These are phyloP conservation scores for Sialia sialis DNA, from an alignment of 2,113 vertebrate species.

Conservation along the genomic window DNA sequence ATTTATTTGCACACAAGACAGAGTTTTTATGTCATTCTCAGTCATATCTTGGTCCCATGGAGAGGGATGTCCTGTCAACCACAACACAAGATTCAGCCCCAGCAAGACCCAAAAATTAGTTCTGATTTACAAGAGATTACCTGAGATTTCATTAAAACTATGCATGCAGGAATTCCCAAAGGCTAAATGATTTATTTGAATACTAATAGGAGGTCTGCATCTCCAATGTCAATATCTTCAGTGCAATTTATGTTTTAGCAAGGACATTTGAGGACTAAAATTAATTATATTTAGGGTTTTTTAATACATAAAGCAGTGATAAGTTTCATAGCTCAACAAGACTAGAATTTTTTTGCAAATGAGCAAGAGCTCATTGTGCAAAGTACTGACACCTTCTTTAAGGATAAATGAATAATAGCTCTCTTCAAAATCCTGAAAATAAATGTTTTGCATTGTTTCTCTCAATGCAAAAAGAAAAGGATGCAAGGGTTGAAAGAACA, in stretches of 20 bases:
- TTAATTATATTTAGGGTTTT: not conserved
- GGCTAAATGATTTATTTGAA: not conserved
- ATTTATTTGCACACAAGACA: not conserved
- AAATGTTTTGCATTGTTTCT: slow-evolving; percentile 32
- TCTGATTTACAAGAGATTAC: not conserved
- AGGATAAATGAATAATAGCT: not conserved
- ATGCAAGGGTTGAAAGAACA: slow-evolving; percentile 2
- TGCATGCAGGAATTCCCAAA: not conserved
- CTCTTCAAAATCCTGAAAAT: slow-evolving; percentile 5
- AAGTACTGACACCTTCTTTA: not conserved
- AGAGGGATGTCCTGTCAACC: not conserved
- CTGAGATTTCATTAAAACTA: not conserved
- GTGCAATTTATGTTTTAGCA: not conserved
- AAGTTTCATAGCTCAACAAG: not conserved
- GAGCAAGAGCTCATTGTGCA: not conserved
- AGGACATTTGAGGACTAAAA: not conserved
- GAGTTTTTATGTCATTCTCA: not conserved
- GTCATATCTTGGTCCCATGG: not conserved
- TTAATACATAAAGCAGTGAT: not conserved
- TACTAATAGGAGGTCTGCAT: rapidly evolving
- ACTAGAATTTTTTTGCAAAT: not conserved
- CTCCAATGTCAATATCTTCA: not conserved
- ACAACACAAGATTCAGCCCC: not conserved
- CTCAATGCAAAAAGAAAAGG: not conserved
- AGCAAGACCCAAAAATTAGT: not conserved